These are phyloP conservation scores for Cataglyphis livida DNA, from an alignment of 2,888 invertebrate genomes.

Conservation along the genomic window DNA sequence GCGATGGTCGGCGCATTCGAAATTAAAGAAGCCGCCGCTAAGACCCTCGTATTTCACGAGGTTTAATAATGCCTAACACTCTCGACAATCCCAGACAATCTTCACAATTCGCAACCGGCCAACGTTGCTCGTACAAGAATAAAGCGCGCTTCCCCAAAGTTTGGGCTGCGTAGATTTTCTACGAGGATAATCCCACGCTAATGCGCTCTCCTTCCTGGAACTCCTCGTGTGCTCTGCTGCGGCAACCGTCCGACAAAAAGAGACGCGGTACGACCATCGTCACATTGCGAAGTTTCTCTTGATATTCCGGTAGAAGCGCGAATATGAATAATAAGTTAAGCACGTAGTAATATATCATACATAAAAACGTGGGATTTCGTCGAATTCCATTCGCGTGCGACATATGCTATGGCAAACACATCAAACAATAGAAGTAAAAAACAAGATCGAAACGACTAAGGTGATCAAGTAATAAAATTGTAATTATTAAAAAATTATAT, in stretches of 20 bases:
- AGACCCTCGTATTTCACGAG: conserved; percentile 44
- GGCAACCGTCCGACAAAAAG: conserved; percentile 3
- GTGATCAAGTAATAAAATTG: conserved; percentile 15
- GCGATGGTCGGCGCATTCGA: conserved; percentile 58
- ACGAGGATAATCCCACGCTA: conserved; percentile 38
- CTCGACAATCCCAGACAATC: conserved; percentile 37
- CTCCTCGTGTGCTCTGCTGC: neutral
- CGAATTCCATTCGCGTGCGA: conserved; percentile 5
- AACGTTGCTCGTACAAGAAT: conserved; percentile 6
- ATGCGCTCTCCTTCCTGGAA: conserved; percentile 24
- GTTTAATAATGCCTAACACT: conserved; percentile 51
- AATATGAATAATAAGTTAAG: conserved; percentile 32
- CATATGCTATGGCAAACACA: neutral
- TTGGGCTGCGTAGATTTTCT: conserved; percentile 7
- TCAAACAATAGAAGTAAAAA: neutral
- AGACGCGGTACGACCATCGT: neutral
- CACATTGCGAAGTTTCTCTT: neutral
- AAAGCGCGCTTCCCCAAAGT: conserved; percentile 20
- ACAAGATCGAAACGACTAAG: neutral
- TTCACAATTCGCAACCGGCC: conserved; percentile 30
- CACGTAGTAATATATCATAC: conserved; percentile 15
- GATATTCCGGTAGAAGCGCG: conserved; percentile 8
- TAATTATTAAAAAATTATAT: conserved; percentile 9
- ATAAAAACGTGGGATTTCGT: conserved; percentile 17
- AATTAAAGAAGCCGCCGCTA: conserved; percentile 61